Evolutionary conservation across 2,797 vertebrate genomes (phyloP).

Genomic region (Sternarchorhynchus goeldii): DNA sequence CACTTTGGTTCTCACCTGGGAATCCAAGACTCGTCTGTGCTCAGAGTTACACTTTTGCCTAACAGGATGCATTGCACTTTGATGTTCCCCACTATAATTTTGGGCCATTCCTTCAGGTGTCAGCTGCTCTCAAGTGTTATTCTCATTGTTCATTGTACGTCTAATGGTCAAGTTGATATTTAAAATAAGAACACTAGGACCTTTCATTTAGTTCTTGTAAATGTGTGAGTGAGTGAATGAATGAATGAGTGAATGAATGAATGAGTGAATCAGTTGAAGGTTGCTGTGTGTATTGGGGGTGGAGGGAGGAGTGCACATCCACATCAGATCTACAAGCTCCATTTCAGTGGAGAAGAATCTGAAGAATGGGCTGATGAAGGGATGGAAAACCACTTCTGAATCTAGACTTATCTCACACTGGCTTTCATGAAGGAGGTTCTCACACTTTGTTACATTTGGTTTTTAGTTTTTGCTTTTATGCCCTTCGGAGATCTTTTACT

Average conservation of each 20-base stretch:
- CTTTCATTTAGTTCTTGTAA: constrained; percentile 46
- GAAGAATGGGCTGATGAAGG: not conserved
- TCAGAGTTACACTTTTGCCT: constrained; percentile 43
- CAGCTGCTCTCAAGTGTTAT: constrained; percentile 44
- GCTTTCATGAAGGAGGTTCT: not conserved
- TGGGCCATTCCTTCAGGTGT: constrained; percentile 48
- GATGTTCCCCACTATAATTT: constrained; percentile 49
- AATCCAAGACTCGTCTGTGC: constrained; percentile 36
- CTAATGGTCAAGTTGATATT: constrained; percentile 34
- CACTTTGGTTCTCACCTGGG: constrained; percentile 20
- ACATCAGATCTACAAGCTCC: not conserved
- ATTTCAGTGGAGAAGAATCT: not conserved
- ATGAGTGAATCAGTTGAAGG: constrained; percentile 18
- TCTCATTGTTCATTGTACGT: constrained; percentile 45
- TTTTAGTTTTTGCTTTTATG: not conserved
- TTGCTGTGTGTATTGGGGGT: constrained; percentile 18
- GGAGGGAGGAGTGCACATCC: constrained; percentile 1
- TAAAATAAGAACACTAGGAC: constrained; percentile 28
- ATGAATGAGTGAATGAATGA: constrained; percentile 8
- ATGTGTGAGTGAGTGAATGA: constrained; percentile 42
- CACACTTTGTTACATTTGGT: not conserved
- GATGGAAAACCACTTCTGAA: not conserved
- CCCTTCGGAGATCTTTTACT: constrained; percentile 37
- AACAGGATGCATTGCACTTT: constrained; percentile 47
- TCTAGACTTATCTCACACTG: not conserved